Base-by-base conservation (phyloP, 2,113 vertebrate species). In the Plectropomus leopardus region DNA sequence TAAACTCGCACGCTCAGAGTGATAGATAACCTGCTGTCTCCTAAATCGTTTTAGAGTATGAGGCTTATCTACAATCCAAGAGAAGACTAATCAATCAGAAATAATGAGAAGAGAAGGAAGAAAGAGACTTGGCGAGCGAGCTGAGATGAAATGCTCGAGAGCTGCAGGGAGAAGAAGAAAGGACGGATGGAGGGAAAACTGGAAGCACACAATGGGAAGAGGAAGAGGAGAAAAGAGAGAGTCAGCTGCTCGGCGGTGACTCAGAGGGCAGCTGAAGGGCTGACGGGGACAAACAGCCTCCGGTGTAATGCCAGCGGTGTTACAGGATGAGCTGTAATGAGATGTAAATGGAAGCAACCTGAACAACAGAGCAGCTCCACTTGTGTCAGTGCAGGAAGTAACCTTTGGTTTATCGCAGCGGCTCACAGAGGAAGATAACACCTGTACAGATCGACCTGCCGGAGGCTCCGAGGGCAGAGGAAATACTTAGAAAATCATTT, bases 241-340 rank as follows among this genome's bases (percentile, higher is more conserved):
- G 23, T 67, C 26, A 28, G 42, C 50, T 69, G 67, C 28, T 57
- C 3, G 36, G 36, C 16, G 36, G 77, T 77, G 73, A 76, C 76
- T 82, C 61, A 76, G 76, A 85, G 82, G 78, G 72, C 57, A 19
- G 44, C 32, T 74, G 54, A 78, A 84, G 59, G 80, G 65, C 73
- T 53, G 53, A 77, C 4, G 26, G 26, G 76, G 60, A 81, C 74
- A 68, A 72, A 60, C 45, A 34, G 72, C 32, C 48, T 48, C n/a
- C 78, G 86, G 58, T 77, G 68, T 17, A 15, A 61, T 4, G 76
- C 68, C 80, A 86, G 3, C 57, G 13, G 28, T 50, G 7, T 70
- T 23, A 53, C 28, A 15, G 1, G 54, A 67, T 13, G 34, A 53
- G 42, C 66, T 72, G 72, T 75, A 88, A 83, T 80, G 60, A 83